phyloP scores from a whole-genome alignment of 35 echinoderm and acorn worm species.

The Ophiothrix spiculata region DNA sequence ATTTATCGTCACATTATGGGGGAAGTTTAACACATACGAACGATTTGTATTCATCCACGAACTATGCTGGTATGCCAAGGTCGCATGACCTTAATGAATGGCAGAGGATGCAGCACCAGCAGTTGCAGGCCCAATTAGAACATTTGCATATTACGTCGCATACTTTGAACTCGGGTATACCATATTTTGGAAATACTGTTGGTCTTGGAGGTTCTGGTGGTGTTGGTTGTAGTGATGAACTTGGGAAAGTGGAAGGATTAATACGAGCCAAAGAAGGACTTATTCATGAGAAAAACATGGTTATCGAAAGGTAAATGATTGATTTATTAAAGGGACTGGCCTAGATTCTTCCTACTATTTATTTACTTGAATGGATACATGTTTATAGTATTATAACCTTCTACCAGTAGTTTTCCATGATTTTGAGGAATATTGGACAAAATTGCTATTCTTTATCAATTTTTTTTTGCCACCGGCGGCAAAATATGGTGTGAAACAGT shows the following conservation, averaged over 20 bases:
- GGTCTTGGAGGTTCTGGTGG: background rate
- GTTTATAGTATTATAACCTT: too few relatives aligned
- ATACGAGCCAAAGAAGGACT: conserved; percentile 56
- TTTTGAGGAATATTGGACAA: too few relatives aligned
- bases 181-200: background rate
- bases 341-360: too few relatives aligned
- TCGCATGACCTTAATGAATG: conserved; percentile 37
- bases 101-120: conserved; percentile 3
- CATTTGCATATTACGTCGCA: conserved; percentile 14
- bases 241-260: conserved; percentile 54
- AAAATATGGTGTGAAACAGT: too few relatives aligned
- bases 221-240: conserved; percentile 4
- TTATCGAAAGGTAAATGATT: conserved; percentile 54
- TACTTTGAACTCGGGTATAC: background rate
- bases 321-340: too few relatives aligned
- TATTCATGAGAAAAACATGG: conserved; percentile 45
- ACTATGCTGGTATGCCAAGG: conserved; percentile 25
- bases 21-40: background rate
- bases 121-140: conserved; percentile 23
- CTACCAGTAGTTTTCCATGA: too few relatives aligned
- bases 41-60: conserved; percentile 1
- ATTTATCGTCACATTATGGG: background rate
- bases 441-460: too few relatives aligned
- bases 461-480: too few relatives aligned
- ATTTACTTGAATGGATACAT: too few relatives aligned